These are phyloP conservation scores for Halcyon badia DNA, from an alignment of 2,797 vertebrate species.

Conservation along the genomic window DNA sequence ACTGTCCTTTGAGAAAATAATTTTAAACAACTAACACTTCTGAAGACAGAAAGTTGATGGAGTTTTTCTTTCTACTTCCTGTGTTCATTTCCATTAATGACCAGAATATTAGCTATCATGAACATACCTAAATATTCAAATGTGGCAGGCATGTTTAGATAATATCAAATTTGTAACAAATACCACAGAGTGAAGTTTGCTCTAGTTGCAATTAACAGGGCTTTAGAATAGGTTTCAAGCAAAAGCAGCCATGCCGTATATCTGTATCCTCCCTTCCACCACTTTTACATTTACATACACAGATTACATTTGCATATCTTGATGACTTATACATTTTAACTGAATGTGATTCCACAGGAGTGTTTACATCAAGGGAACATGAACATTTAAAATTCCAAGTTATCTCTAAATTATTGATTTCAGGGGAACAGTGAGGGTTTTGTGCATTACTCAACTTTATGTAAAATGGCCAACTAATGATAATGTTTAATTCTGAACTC, in stretches of 20 bases:
- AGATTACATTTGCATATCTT: conserved; percentile 34
- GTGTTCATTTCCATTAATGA: neutral
- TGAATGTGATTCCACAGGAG: neutral
- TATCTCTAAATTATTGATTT: conserved; percentile 64
- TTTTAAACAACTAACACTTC: neutral
- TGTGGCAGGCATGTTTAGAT: neutral
- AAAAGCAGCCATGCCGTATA: neutral
- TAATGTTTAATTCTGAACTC: conserved; percentile 49
- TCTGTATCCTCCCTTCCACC: neutral
- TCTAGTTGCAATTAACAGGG: neutral
- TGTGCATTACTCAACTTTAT: conserved; percentile 47
- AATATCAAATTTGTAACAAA: neutral
- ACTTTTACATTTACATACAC: conserved; percentile 7
- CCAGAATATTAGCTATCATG: neutral
- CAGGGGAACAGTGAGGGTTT: conserved; percentile 6
- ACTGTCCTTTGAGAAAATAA: neutral
- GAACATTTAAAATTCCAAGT: conserved; percentile 26
- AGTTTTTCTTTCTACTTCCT: neutral
- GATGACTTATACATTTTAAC: neutral
- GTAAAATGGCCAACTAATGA: conserved; percentile 45
- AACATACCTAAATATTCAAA: neutral
- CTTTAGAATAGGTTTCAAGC: neutral
- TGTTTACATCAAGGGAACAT: conserved; percentile 51
- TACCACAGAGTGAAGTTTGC: neutral
- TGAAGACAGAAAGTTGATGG: neutral